Evolutionary conservation across 2,797 vertebrate species (phyloP).

Genomic region (Tauraco hartlaubi): DNA sequence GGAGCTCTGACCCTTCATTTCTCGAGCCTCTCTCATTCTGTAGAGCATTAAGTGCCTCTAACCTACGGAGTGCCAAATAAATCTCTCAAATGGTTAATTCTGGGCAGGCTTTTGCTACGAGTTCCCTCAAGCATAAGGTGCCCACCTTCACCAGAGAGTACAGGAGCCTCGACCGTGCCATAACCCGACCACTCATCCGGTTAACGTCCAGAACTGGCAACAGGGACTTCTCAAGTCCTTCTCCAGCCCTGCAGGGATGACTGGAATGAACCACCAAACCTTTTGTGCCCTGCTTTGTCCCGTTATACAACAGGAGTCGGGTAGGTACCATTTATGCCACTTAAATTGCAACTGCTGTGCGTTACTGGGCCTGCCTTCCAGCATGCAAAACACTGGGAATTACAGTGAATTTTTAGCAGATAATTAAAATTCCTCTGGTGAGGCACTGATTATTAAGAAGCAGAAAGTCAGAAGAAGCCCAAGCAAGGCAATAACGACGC

Average conservation of each 20-base stretch:
- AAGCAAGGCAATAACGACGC: neutral
- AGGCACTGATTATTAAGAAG: neutral
- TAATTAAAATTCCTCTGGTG: neutral
- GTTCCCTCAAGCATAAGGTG: neutral
- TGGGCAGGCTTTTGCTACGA: neutral
- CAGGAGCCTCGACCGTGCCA: neutral
- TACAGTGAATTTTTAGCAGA: neutral
- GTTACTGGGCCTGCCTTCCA: neutral
- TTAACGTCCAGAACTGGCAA: neutral
- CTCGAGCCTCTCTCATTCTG: neutral
- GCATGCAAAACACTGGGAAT: neutral
- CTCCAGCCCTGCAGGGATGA: neutral
- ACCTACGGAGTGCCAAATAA: neutral
- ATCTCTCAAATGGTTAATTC: neutral
- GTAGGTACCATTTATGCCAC: neutral
- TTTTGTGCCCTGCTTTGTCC: neutral
- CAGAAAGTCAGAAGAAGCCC: neutral
- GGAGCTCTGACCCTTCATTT: neutral
- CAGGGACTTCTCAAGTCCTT: neutral
- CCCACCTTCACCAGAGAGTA: neutral
- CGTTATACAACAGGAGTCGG: neutral
- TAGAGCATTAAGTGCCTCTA: neutral
- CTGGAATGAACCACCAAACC: neutral
- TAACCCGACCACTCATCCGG: rapidly evolving
- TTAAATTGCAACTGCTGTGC: neutral